Conservation (phyloP, 1,140 invertebrate species). For the Cherax quadricarinatus region DNA sequence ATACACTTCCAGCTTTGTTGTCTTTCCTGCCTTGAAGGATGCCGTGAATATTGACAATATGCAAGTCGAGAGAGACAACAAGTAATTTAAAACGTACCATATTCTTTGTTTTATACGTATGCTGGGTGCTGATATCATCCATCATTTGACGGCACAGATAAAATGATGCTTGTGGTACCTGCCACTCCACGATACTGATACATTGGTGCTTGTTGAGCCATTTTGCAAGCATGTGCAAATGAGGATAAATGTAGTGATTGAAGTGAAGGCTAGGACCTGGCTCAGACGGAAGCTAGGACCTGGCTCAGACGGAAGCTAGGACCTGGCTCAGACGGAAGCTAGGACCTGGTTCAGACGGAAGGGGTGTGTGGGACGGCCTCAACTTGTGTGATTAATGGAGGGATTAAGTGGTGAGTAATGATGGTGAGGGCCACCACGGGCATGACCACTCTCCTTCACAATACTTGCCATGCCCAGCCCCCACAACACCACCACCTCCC, state of each 20-base stretch:
- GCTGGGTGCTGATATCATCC: too few relatives aligned
- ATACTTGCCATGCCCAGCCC: neutral
- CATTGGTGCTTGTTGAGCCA: neutral
- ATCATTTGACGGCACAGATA: too few relatives aligned
- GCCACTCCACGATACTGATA: neutral
- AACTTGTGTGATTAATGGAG: constrained; percentile 35
- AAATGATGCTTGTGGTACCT: too few relatives aligned
- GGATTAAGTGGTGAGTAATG: constrained; percentile 39
- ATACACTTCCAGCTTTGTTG: too few relatives aligned
- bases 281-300: neutral
- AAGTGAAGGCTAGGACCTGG: neutral
- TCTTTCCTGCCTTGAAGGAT: too few relatives aligned
- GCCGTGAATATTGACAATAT: too few relatives aligned
- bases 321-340: neutral
- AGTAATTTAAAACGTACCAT: too few relatives aligned
- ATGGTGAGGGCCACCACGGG: neutral
- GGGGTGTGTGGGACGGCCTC: neutral
- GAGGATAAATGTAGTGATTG: constrained; percentile 12
- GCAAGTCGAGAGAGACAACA: too few relatives aligned
- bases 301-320: neutral
- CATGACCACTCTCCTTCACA: neutral
- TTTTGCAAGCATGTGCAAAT: constrained; percentile 13
- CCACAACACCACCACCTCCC: neutral
- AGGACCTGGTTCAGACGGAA: neutral
- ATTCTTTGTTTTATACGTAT: too few relatives aligned